Evolutionary conservation across 1,140 invertebrate species (phyloP).

Genomic region (Hyphantria cunea): DNA sequence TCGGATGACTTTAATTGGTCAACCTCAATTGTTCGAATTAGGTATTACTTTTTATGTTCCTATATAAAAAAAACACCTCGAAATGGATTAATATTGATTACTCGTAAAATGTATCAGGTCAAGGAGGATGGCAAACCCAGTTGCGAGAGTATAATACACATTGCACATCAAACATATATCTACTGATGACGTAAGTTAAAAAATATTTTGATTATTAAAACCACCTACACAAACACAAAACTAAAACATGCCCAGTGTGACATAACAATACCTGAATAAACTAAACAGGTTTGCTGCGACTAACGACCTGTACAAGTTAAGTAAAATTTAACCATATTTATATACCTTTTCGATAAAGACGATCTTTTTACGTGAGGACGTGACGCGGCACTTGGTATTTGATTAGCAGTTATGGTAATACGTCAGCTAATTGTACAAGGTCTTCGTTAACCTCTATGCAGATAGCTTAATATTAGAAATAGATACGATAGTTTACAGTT

Average conservation of each 20-base stretch:
- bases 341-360: background rate
- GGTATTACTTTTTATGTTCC: background rate
- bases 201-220: conserved; percentile 26
- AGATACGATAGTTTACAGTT: conserved; percentile 5
- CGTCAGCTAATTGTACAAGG: conserved; percentile 17
- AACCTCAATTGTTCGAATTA: too few species aligned
- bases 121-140: conserved; percentile 16
- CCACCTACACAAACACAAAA: conserved; percentile 30
- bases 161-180: background rate
- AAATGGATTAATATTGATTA: conserved; percentile 4
- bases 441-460: background rate
- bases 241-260: conserved; percentile 14
- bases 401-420: background rate
- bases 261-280: conserved; percentile 34
- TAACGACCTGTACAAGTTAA: too few species aligned
- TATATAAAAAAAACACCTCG: background rate
- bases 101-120: conserved; percentile 18
- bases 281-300: conserved; percentile 19
- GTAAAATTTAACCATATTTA: too few species aligned
- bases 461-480: conserved; percentile 8
- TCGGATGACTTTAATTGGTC: too few species aligned
- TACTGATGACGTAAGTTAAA: conserved; percentile 19
- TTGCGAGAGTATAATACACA: background rate
- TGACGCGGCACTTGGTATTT: conserved; percentile 5
- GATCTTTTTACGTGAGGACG: background rate